Evolutionary conservation across 2,888 invertebrate species (phyloP).

Genomic region (Drosophila rubida): DNA sequence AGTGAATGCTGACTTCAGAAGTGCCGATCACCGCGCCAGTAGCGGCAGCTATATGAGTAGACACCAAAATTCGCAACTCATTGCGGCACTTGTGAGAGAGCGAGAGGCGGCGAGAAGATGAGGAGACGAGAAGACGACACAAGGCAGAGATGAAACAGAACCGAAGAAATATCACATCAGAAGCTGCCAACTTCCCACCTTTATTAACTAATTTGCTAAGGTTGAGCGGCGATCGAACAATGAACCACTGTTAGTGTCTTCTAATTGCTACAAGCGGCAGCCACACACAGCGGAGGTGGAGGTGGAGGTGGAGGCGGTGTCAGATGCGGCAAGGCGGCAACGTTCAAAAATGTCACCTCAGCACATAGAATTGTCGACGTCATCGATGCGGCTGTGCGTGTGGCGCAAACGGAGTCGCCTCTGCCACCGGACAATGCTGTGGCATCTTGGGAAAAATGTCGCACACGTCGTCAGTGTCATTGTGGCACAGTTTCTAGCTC

Average conservation of each 20-base stretch:
- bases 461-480: constrained; percentile 52
- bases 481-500: constrained; percentile 22
- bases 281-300: constrained; percentile 18
- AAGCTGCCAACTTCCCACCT: constrained; percentile 74
- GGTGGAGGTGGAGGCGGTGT: neutral
- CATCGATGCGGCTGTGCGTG: constrained; percentile 69
- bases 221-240: constrained; percentile 57
- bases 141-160: constrained; percentile 34
- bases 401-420: constrained; percentile 44
- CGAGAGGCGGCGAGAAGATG: neutral
- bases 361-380: constrained; percentile 63
- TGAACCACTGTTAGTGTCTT: constrained; percentile 56
- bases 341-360: constrained; percentile 64
- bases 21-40: constrained; percentile 33
- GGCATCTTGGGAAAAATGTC: constrained; percentile 69
- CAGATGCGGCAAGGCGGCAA: constrained; percentile 30
- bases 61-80: constrained; percentile 72
- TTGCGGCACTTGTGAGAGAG: constrained; percentile 47
- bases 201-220: constrained; percentile 80
- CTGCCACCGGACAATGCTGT: constrained; percentile 40
- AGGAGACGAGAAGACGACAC: neutral
- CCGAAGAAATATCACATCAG: constrained; percentile 52
- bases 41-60: constrained; percentile 10
- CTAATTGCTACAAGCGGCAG: constrained; percentile 67
- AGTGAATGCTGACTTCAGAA: constrained; percentile 40